Conservation (phyloP, 1,140 invertebrate species). For the Trinorchestia longiramus region DNA sequence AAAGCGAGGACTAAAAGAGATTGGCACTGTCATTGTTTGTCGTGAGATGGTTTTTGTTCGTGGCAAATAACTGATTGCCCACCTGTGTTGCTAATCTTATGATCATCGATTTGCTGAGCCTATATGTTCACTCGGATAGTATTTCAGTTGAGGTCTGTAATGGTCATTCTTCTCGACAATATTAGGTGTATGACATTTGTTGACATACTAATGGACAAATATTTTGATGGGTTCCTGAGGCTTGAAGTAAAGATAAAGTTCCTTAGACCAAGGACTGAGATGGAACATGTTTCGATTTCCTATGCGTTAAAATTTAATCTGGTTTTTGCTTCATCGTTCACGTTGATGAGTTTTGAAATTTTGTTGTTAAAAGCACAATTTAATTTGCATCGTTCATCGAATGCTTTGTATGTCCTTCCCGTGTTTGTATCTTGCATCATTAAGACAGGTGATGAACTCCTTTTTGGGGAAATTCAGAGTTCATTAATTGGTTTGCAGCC, state of each 20-base stretch:
- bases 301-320: no score
- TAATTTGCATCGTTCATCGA: background rate
- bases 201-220: no score
- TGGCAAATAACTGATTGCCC: background rate
- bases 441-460: background rate
- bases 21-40: background rate
- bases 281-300: no score
- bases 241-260: no score
- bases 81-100: background rate
- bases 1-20: background rate
- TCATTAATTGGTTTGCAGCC: background rate
- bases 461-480: background rate
- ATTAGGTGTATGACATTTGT: no score
- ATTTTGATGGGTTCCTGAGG: no score
- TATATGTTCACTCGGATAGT: no score
- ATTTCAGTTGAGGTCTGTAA: no score
- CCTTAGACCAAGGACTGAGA: no score
- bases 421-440: background rate
- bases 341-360: no score
- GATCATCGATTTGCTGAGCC: background rate
- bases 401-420: background rate
- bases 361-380: background rate
- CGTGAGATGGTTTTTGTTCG: background rate
- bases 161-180: no score
- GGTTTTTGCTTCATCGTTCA: no score